phyloP scores from a whole-genome alignment of 1,140 invertebrate species.

The Zaprionus taronus region DNA sequence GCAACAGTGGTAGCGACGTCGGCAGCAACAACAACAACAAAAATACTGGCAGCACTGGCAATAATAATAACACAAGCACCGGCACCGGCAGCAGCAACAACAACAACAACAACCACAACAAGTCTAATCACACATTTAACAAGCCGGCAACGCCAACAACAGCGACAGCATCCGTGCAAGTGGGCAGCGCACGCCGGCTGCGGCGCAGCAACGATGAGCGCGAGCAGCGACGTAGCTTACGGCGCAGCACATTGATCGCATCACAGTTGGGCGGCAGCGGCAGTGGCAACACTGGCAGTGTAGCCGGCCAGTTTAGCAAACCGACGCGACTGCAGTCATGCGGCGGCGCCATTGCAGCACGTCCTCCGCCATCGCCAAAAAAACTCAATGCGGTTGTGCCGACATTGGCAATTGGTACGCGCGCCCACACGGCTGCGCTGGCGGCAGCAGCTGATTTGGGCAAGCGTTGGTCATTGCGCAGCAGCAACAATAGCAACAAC shows the following conservation, averaged over 20 bases:
- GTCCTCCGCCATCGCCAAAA: constrained; percentile 74
- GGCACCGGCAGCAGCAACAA: not conserved
- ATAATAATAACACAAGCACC: constrained; percentile 5
- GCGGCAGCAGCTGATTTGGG: constrained; percentile 64
- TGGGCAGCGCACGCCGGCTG: constrained; percentile 42
- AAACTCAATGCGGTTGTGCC: constrained; percentile 58
- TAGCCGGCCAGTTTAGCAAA: constrained; percentile 47
- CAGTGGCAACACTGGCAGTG: not conserved
- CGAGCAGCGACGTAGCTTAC: constrained; percentile 59
- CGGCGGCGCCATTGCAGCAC: constrained; percentile 57
- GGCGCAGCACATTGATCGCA: constrained; percentile 46
- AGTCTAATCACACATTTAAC: constrained; percentile 29
- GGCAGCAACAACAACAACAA: constrained; percentile 5
- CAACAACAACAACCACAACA: constrained; percentile 17
- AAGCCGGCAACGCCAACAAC: constrained; percentile 32
- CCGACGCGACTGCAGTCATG: constrained; percentile 59
- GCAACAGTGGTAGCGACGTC: not conserved
- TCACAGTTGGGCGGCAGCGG: constrained; percentile 17
- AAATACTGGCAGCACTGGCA: not conserved
- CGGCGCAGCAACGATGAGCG: constrained; percentile 54
- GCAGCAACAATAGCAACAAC: constrained; percentile 46
- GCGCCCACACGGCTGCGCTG: constrained; percentile 66
- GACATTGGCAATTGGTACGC: constrained; percentile 65
- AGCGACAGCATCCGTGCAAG: not conserved
- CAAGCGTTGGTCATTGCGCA: constrained; percentile 69